Evolutionary conservation across 2,797 vertebrate genomes (phyloP).

Genomic region (Cercopithecus petaurista): DNA sequence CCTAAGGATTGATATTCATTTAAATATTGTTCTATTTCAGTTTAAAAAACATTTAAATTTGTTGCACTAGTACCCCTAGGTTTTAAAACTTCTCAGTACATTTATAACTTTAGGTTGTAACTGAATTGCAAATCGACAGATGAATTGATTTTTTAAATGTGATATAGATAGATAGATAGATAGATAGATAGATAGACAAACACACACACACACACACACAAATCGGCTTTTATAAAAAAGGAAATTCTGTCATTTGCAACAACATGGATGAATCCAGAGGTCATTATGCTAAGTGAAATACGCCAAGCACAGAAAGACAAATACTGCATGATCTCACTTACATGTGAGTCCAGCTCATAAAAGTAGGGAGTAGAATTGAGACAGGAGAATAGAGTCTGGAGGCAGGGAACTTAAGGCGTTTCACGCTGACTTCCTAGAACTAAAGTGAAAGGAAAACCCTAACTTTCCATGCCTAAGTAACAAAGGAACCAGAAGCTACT

Average conservation of each 20-base stretch:
- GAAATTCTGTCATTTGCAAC: neutral
- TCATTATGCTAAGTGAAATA: neutral
- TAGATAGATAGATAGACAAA: too few species aligned
- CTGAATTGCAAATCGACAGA: neutral
- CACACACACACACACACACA: rapidly evolving
- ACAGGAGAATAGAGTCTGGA: neutral
- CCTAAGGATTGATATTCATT: neutral
- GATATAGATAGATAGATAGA: too few species aligned
- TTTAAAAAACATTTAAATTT: neutral
- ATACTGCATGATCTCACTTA: neutral
- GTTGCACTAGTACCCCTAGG: neutral
- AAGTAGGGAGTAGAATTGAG: neutral
- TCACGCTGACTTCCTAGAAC: neutral
- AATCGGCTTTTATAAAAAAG: neutral
- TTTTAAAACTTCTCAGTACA: neutral
- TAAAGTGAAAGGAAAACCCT: neutral
- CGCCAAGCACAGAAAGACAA: neutral
- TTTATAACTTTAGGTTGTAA: neutral
- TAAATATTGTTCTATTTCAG: neutral
- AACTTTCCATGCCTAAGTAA: neutral
- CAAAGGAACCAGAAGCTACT: neutral
- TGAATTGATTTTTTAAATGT: neutral
- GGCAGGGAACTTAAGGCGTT: neutral
- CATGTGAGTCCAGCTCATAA: neutral
- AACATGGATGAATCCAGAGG: neutral